A percentile compares a stretch with the other conserved stretches of the same genome.
These are phyloP conservation scores for Diplazon laetatorius DNA, from an alignment of 2,888 invertebrate species.

Conservation along the genomic window DNA sequence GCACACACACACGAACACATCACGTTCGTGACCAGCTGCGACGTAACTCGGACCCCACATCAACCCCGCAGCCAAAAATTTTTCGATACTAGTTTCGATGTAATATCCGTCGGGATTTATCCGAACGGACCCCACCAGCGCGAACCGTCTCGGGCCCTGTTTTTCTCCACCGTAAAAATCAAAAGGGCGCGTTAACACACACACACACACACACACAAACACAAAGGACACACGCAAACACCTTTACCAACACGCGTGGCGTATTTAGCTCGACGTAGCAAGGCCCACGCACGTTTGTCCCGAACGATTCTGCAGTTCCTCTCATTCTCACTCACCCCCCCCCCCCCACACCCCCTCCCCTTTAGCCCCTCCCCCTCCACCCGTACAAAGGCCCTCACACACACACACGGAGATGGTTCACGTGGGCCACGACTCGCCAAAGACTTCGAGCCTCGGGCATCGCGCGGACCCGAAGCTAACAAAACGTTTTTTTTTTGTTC, in stretches of 20 bases:
- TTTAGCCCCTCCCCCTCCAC: no score
- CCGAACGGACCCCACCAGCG: constrained; percentile 45
- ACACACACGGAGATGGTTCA: constrained; percentile 33
- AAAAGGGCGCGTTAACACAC: not conserved
- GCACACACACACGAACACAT: no score
- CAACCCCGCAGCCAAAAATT: constrained; percentile 29
- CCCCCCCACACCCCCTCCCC: constrained; percentile 14
- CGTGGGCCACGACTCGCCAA: constrained; percentile 47
- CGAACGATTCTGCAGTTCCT: constrained; percentile 2
- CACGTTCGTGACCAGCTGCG: constrained; percentile 64
- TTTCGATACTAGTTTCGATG: constrained; percentile 37
- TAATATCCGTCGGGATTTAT: constrained; percentile 31
- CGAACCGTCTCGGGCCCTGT: constrained; percentile 40
- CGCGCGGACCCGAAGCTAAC: constrained; percentile 63
- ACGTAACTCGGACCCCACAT: constrained; percentile 61
- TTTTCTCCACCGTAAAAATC: not conserved
- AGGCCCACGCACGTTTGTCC: constrained; percentile 27
- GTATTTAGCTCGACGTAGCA: not conserved
- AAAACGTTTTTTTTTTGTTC: no score
- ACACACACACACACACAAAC: no score
- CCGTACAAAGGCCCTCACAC: no score
- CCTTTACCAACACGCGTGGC: not conserved
- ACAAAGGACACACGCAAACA: no score
- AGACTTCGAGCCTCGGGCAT: constrained; percentile 34
- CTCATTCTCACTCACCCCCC: not conserved